Evolutionary conservation across 2,113 vertebrate species (phyloP).

Genomic region (Kryptolebias marmoratus): DNA sequence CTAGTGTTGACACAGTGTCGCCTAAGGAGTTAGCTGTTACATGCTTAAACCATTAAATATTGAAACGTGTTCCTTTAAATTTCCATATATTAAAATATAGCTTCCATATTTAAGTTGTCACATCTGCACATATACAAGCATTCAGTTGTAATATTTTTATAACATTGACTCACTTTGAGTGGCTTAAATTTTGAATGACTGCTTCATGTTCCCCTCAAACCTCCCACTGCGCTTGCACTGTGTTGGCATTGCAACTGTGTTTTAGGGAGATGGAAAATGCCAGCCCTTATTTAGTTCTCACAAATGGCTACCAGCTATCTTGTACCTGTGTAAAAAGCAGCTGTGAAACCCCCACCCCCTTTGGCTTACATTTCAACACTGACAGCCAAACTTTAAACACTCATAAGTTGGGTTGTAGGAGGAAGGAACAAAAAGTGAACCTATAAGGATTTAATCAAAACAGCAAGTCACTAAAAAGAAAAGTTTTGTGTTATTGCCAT

Average conservation of each 20-base stretch:
- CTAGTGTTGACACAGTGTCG: conserved; percentile 52
- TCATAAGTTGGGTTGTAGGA: not conserved
- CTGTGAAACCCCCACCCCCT: conserved; percentile 19
- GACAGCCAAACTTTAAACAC: conserved; percentile 32
- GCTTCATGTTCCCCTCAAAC: conserved; percentile 32
- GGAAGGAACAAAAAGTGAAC: not conserved
- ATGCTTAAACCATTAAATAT: conserved; percentile 24
- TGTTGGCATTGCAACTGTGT: conserved; percentile 30
- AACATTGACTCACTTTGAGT: conserved; percentile 49
- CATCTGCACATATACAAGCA: not conserved
- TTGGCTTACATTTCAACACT: conserved; percentile 28
- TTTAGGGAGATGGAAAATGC: conserved; percentile 47
- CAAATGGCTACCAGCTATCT: conserved; percentile 37
- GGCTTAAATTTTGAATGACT: conserved; percentile 53
- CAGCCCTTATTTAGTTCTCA: conserved; percentile 29
- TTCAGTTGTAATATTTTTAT: not conserved
- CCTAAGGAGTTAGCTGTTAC: conserved; percentile 27
- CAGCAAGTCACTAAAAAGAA: not conserved
- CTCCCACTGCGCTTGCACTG: conserved; percentile 45
- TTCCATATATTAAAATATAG: conserved; percentile 8
- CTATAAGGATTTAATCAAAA: conserved; percentile 5
- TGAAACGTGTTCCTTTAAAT: conserved; percentile 16
- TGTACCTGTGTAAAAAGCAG: conserved; percentile 39
- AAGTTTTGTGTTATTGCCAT: not conserved
- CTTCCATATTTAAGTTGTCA: conserved; percentile 15